phyloP scores from a whole-genome alignment of 2,888 invertebrate genomes.

The Anticlea derivata region DNA sequence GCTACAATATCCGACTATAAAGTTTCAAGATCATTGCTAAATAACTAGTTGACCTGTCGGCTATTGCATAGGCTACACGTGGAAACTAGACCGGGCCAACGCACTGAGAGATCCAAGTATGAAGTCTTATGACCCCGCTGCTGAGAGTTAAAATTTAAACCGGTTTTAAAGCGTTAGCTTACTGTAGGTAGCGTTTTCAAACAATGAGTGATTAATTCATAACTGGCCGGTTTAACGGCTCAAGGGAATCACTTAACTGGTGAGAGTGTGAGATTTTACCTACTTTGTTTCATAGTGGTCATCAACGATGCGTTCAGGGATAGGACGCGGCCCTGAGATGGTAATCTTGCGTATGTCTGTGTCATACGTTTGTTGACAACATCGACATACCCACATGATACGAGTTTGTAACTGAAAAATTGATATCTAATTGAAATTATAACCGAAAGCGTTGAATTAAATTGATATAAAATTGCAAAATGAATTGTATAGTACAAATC shows the following conservation, averaged over 20 bases:
- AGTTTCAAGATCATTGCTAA: conserved; percentile 1
- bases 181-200: conserved; percentile 7
- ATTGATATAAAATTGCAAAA: too few relatives aligned
- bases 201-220: conserved; percentile 15
- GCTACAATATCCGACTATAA: not conserved
- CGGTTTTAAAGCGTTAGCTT: conserved; percentile 11
- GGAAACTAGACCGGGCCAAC: conserved; percentile 23
- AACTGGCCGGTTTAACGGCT: not conserved
- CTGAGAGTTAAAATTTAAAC: conserved; percentile 10
- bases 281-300: conserved; percentile 16
- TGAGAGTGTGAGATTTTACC: conserved; percentile 10
- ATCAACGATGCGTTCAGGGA: conserved; percentile 1
- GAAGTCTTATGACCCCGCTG: conserved; percentile 12
- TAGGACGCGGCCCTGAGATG: conserved; percentile 11
- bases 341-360: conserved; percentile 23
- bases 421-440: not conserved
- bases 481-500: too few relatives aligned
- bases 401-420: conserved; percentile 22
- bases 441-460: not conserved
- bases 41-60: not conserved
- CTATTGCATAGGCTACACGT: conserved; percentile 7
- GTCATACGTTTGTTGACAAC: conserved; percentile 23
- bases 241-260: not conserved
- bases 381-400: conserved; percentile 24
- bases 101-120: conserved; percentile 15